phyloP scores from a whole-genome alignment of 2,113 vertebrate species.

The Poecilia latipinna region DNA sequence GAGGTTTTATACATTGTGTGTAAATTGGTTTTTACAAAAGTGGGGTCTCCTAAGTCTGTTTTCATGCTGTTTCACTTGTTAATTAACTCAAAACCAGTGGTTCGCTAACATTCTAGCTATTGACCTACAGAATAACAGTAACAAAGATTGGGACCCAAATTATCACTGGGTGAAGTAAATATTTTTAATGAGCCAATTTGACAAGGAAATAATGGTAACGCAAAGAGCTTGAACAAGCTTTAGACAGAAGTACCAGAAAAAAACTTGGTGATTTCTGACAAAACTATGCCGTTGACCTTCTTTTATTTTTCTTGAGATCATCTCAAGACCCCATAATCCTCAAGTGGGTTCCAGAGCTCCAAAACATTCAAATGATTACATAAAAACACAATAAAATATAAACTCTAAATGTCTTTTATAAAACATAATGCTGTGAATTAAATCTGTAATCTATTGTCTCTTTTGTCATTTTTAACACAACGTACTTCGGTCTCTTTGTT shows the following conservation, averaged over 20 bases:
- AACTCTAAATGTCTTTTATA: neutral
- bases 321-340: too few species aligned
- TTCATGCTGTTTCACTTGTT: conserved; percentile 5
- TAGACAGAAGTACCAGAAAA: too few species aligned
- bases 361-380: too few species aligned
- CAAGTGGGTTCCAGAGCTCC: too few species aligned
- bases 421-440: neutral
- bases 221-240: neutral
- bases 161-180: too few species aligned
- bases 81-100: neutral
- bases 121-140: too few species aligned
- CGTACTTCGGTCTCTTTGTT: neutral
- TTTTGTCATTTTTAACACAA: neutral
- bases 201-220: neutral
- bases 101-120: neutral
- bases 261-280: neutral
- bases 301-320: too few species aligned
- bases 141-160: too few species aligned
- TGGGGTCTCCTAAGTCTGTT: conserved; percentile 21
- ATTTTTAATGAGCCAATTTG: neutral
- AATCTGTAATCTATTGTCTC: neutral
- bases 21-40: conserved; percentile 39
- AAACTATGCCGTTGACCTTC: too few species aligned
- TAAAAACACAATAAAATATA: too few species aligned
- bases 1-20: conserved; percentile 8